Conservation (phyloP, 1,140 invertebrate species). For the Apolygus lucorum region DNA sequence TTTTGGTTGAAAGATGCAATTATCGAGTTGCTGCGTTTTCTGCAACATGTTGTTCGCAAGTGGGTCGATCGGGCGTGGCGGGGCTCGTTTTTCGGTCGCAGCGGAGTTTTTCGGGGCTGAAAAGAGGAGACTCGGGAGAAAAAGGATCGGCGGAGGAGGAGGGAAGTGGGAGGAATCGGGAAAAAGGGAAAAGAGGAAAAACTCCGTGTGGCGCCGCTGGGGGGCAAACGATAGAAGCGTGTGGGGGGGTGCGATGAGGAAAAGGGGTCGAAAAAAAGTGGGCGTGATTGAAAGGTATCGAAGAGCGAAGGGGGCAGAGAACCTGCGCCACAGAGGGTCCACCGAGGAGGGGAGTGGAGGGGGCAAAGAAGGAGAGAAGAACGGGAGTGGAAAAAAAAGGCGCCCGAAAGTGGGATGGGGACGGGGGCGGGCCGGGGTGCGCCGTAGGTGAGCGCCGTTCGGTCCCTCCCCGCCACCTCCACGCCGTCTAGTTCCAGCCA, state of each 20-base stretch:
- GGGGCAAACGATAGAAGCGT: too few relatives aligned
- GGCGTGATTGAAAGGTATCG: slow-evolving; percentile 25
- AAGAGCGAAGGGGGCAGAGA: slow-evolving; percentile 9
- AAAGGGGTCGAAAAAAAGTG: slow-evolving; percentile 21
- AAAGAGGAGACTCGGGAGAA: neutral
- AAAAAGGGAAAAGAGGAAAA: too few relatives aligned
- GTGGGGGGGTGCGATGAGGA: slow-evolving; percentile 11
- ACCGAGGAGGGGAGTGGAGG: slow-evolving; percentile 18
- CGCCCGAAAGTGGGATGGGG: slow-evolving; percentile 19
- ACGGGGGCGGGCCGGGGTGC: slow-evolving; percentile 28
- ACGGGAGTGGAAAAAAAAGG: slow-evolving; percentile 16
- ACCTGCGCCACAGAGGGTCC: neutral
- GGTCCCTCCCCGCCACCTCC: neutral
- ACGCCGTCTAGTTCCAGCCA: slow-evolving; percentile 44
- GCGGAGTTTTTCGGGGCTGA: neutral
- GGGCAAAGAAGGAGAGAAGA: slow-evolving; percentile 24
- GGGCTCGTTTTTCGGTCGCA: neutral
- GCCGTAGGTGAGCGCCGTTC: slow-evolving; percentile 30
- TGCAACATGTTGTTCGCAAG: neutral
- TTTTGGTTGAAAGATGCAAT: neutral
- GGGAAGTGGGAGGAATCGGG: too few relatives aligned
- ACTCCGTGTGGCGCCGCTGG: too few relatives aligned
- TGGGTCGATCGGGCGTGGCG: neutral
- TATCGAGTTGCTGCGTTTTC: neutral
- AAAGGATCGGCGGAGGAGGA: neutral